Conservation (phyloP, 23 tunicate species). For the Trididemnum miniatum region DNA sequence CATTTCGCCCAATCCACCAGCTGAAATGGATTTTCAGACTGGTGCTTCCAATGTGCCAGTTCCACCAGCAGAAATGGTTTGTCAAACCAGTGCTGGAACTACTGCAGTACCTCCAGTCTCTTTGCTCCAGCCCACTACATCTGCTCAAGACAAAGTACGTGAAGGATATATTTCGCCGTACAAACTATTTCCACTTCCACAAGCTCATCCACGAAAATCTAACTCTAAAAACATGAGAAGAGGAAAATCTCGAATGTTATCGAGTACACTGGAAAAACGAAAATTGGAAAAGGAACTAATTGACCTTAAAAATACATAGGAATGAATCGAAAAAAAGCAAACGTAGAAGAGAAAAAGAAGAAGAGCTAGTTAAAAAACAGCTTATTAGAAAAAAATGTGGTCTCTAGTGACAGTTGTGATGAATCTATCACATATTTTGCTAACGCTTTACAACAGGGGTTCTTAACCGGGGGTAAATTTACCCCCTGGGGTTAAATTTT, state of each 20-base stretch:
- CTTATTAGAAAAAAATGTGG: not conserved
- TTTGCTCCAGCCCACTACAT: not conserved
- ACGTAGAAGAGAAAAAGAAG: not conserved
- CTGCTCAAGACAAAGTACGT: not conserved
- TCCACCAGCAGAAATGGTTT: not conserved
- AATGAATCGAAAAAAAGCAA: not conserved
- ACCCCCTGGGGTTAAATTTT: too few relatives aligned
- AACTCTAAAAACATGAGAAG: not conserved
- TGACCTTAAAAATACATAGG: not conserved
- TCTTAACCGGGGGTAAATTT: too few relatives aligned
- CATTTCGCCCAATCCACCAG: not conserved
- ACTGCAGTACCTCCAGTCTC: not conserved
- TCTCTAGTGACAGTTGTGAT: not conserved
- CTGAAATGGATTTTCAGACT: not conserved
- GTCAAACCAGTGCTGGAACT: not conserved
- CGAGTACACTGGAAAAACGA: not conserved
- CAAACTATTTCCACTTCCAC: not conserved
- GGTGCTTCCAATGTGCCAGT: not conserved
- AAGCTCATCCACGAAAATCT: not conserved
- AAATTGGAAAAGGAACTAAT: not conserved
- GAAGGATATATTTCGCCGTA: not conserved
- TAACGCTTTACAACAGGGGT: too few relatives aligned
- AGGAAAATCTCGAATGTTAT: not conserved
- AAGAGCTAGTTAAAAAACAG: not conserved
- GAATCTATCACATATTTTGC: not conserved